Conservation (phyloP, 2,797 vertebrate species). For the Megalops cyprinoides region DNA sequence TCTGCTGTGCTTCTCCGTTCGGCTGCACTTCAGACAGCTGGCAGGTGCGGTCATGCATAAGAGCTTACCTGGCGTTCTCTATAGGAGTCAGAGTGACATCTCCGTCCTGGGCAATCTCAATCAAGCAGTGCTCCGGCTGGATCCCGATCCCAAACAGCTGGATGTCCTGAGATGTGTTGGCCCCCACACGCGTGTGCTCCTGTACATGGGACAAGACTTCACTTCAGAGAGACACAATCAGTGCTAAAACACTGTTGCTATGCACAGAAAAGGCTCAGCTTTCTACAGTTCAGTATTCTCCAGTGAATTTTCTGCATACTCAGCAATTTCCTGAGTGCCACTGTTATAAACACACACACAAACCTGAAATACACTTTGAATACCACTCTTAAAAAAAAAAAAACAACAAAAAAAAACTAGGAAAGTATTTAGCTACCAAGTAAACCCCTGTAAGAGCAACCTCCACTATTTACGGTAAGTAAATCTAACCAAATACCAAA, state of each 20-base stretch:
- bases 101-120: conserved; percentile 86
- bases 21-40: too few species aligned
- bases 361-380: background rate
- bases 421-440: background rate
- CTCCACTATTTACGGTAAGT: too few species aligned
- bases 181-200: conserved; percentile 92
- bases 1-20: background rate
- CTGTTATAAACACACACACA: conserved; percentile 17
- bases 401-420: background rate
- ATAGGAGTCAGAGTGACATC: conserved; percentile 88
- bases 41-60: background rate
- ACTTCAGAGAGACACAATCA: background rate
- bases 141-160: conserved; percentile 98
- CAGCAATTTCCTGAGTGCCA: background rate
- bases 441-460: too few species aligned
- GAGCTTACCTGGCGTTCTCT: conserved; percentile 86
- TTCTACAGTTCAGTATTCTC: background rate
- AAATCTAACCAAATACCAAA: too few species aligned
- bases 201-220: conserved; percentile 48
- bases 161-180: conserved; percentile 96
- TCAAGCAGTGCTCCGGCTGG: conserved; percentile 90
- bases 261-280: background rate
- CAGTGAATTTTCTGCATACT: background rate
- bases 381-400: background rate
- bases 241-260: background rate